Conservation (phyloP, 2,113 vertebrate species). For the Uropsilus gracilis region DNA sequence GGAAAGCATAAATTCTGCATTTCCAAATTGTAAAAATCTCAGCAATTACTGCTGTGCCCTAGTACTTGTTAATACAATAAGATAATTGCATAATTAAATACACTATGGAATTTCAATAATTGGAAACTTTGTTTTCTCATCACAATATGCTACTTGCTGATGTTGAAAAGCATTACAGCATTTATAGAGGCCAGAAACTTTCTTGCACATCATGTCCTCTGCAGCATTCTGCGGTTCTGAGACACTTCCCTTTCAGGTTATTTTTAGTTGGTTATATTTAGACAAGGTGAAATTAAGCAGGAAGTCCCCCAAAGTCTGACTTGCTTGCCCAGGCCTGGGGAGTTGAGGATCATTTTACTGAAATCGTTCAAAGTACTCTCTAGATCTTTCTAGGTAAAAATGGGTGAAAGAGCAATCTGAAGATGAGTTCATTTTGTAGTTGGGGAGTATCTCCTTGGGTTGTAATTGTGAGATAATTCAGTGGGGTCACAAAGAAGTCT, state of each 20-base stretch:
- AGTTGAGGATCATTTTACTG: not conserved
- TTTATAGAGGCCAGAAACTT: constrained; percentile 19
- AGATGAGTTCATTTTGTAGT: not conserved
- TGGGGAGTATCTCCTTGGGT: not conserved
- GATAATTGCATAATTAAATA: constrained; percentile 87
- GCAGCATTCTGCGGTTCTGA: constrained; percentile 5
- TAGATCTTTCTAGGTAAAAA: not conserved
- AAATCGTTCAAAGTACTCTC: not conserved
- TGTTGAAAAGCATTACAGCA: constrained; percentile 44
- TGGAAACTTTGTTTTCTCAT: constrained; percentile 84
- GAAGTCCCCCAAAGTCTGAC: constrained; percentile 62
- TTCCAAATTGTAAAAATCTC: constrained; percentile 78
- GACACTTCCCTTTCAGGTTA: constrained; percentile 58
- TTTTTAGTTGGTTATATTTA: constrained; percentile 76
- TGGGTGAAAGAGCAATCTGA: not conserved
- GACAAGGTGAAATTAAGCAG: constrained; percentile 74
- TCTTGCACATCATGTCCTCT: rapidly evolving
- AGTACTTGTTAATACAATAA: constrained; percentile 82
- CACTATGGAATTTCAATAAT: constrained; percentile 83
- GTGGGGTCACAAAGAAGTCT: not conserved
- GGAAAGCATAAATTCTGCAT: constrained; percentile 75
- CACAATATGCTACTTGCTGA: constrained; percentile 72
- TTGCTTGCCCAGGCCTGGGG: not conserved
- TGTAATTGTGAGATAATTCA: not conserved
- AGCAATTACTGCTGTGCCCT: constrained; percentile 68